A percentile compares a stretch with the other conserved stretches of the same genome.
phyloP scores from a whole-genome alignment of 2,888 invertebrate genomes.

The Pediacus dermestoides region DNA sequence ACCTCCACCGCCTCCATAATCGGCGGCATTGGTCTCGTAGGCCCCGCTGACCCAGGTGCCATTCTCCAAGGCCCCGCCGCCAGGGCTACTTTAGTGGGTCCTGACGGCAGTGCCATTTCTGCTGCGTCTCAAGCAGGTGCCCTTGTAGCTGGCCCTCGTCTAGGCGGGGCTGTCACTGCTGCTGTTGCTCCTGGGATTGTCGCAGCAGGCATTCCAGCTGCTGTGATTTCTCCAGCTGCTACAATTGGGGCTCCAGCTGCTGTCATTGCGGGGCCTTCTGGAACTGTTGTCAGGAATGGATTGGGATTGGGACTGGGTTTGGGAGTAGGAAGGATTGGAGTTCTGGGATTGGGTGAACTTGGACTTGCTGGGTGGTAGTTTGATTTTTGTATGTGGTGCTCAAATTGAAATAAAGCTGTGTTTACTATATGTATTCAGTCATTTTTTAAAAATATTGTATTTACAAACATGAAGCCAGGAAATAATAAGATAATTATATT shows the following conservation, averaged over 20 bases:
- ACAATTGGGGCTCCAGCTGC: background rate
- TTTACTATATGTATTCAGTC: too few relatives aligned
- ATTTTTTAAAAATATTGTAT: too few relatives aligned
- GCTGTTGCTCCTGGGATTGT: slow-evolving; percentile 40
- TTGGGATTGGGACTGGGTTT: too few relatives aligned
- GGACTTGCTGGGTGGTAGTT: too few relatives aligned
- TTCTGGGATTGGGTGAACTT: too few relatives aligned
- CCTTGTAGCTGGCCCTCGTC: slow-evolving; percentile 42
- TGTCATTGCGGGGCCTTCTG: background rate
- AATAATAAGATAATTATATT: too few relatives aligned
- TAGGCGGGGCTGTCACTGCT: slow-evolving; percentile 40
- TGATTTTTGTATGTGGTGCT: too few relatives aligned
- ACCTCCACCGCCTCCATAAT: slow-evolving; percentile 26
- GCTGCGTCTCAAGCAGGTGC: slow-evolving; percentile 48
- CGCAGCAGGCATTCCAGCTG: slow-evolving; percentile 10
- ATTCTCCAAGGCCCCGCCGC: slow-evolving; percentile 39
- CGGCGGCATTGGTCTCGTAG: slow-evolving; percentile 33
- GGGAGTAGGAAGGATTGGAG: too few relatives aligned
- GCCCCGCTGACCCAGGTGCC: slow-evolving; percentile 40
- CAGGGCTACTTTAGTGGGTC: slow-evolving; percentile 36
- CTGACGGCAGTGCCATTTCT: slow-evolving; percentile 50
- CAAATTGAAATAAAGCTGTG: too few relatives aligned
- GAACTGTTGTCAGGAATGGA: too few relatives aligned
- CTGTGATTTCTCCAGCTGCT: background rate
- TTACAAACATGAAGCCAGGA: too few relatives aligned